Evolutionary conservation across 2,888 invertebrate species (phyloP), one percentile per base, ranked within the genome.

Genomic region (Aethes cnicana): DNA sequence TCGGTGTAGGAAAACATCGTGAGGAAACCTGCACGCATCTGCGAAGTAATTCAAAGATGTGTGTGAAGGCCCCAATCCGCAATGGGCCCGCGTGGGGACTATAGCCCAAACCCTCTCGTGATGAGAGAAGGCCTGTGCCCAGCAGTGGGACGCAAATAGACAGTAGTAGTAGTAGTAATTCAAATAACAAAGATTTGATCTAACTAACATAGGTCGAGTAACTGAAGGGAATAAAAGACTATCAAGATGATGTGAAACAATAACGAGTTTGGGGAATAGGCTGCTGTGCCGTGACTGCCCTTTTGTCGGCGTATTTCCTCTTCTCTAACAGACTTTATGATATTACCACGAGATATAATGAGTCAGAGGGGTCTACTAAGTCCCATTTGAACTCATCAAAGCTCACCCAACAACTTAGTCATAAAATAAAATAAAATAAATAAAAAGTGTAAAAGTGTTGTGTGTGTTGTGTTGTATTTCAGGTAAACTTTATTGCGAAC

Each of bases 221-320:
- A 33, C 35, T 44, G 37, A 42, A 28, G 12, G 20, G 23, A 53
- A 47, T 43, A 48, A 47, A 47, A 39, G 18, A 74, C 74, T 69
- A 69, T 66, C 64, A 62, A 67, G 72, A 67, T 71, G 68, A 72
- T 75, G 71, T 74, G 72, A 75, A 77, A 76, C 68, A 75, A 72
- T 83, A 83, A 82, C 80, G 77, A 83, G 77, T 72, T 81, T 55
- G 57, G 81, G 84, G 82, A 82, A 76, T 81, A 77, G 62, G 63
- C 58, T 58, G 59, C 61, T 64, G 67, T 63, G 67, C 57, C 42
- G 72, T 68, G 74, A 64, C 71, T 69, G 74, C 74, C 79, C 78
- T 74, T n/a, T 75, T 67, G 66, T 64, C 61, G 56, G 49, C 56
- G 60, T 18, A 23, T 23, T 49, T 23, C 43, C 42, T 49, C 33